Base-by-base conservation (phyloP, 1,140 invertebrate genomes). In the Ridgeia piscesae region DNA sequence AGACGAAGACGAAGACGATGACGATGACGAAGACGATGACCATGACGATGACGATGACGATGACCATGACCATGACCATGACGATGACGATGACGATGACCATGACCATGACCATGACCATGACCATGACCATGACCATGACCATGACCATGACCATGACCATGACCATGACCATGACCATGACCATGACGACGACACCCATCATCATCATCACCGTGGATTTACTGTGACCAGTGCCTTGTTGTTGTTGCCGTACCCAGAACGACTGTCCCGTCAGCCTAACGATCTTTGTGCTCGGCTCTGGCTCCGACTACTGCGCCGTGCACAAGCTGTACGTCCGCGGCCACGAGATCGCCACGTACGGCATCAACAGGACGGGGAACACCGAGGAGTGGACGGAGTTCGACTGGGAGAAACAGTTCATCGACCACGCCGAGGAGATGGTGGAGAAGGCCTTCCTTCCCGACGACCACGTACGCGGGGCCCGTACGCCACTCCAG, bases 311-410 rank as follows among this genome's bases (percentile, higher is more conserved):
- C 95, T 98, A 98, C 95, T 97, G 97, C 93, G 97, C 98, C 94
- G 97, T 98, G 4, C 97, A 98, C 94, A 97, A 98, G 94, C 94
- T 98, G 42, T 98, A 98, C 97, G 97, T 98, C 93, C 96, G 97
- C 93, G 98, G 98, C 9, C 98, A 98, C 94, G 98, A 99, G 96
- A 98, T 99, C 93, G 98, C 97, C 0, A 97, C 97, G 6, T 97
- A 98, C 95, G 98, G 98, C 14, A 97, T 98, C 92, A 98, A 94
- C 88, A 14, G 89, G 35, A 34, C 89, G 89, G 89, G 89, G 9
- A 90, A 90, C 35, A 77, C 58, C 11, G 58, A 77, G 58, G 58
- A 77, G 58, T 90, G 89, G 89, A 34, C 89, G 2, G 89, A 90
- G 35, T 90, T 90, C 89, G 58, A 77, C 8, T 77, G 58, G 58